Percentiles rank a stretch among this genome's conserved stretches.
phyloP scores from a whole-genome alignment of 2,113 vertebrate species.

The Porphyrio hochstetteri region DNA sequence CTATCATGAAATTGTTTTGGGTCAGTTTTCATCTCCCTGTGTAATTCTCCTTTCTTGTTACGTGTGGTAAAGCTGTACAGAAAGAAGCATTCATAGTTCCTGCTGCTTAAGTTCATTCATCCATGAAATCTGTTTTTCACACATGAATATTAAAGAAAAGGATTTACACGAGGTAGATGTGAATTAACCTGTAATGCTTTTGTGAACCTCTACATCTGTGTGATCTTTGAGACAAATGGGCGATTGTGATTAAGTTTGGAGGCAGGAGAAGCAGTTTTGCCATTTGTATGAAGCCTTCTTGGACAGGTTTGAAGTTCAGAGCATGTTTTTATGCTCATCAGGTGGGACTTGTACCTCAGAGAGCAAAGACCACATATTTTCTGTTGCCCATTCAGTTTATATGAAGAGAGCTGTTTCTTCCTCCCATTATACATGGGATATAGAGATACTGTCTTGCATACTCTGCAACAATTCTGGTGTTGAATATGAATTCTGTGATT shows the following conservation, averaged over 20 bases:
- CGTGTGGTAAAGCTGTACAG: background rate
- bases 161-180: background rate
- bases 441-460: background rate
- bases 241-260: background rate
- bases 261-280: background rate
- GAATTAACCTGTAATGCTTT: background rate
- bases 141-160: conserved; percentile 7
- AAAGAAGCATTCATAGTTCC: background rate
- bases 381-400: background rate
- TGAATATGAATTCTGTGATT: background rate
- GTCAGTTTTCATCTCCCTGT: background rate
- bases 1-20: background rate
- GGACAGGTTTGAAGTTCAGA: background rate
- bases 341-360: background rate
- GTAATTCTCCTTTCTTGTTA: background rate
- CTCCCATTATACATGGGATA: background rate
- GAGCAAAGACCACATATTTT: background rate
- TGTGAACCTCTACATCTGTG: background rate
- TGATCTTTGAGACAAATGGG: background rate
- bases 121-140: conserved; percentile 7
- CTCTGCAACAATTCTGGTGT: background rate
- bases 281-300: background rate
- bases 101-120: background rate
- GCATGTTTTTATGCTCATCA: background rate
- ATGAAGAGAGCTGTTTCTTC: background rate